Conservation (phyloP, 2,888 invertebrate genomes). For the Sinotaia quadrata region DNA sequence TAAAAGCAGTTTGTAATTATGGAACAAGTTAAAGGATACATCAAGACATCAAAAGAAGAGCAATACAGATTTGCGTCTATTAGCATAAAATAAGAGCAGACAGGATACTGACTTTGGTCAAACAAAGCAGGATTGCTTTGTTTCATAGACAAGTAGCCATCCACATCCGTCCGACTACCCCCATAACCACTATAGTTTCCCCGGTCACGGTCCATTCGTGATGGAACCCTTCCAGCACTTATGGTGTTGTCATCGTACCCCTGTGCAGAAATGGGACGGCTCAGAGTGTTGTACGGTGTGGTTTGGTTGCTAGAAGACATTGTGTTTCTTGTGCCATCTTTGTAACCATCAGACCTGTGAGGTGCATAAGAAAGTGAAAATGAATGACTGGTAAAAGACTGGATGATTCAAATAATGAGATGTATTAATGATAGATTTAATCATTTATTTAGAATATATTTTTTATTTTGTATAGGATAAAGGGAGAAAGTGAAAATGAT, state of each 20-base stretch:
- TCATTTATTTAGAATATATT: too few relatives aligned
- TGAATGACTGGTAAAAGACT: too few relatives aligned
- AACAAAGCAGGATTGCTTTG: slow-evolving; percentile 52
- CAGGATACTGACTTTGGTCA: slow-evolving; percentile 22
- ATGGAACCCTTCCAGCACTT: slow-evolving; percentile 45
- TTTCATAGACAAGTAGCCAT: slow-evolving; percentile 44
- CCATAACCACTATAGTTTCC: slow-evolving; percentile 10
- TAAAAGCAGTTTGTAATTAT: too few relatives aligned
- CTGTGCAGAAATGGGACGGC: slow-evolving; percentile 59
- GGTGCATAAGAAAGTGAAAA: too few relatives aligned
- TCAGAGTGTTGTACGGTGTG: slow-evolving; percentile 63
- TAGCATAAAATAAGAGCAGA: background rate
- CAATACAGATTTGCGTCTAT: background rate
- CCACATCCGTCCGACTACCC: slow-evolving; percentile 39
- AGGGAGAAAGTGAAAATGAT: too few relatives aligned
- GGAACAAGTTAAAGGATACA: too few relatives aligned
- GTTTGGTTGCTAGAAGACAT: slow-evolving; percentile 47
- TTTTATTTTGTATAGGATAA: too few relatives aligned
- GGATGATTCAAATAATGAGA: too few relatives aligned
- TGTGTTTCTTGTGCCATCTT: background rate
- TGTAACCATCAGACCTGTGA: slow-evolving; percentile 26
- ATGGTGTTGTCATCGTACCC: slow-evolving; percentile 65
- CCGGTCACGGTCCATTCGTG: slow-evolving; percentile 26
- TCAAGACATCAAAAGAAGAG: too few relatives aligned
- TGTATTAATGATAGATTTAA: too few relatives aligned